Base-by-base conservation (phyloP, 37 sponge, comb jelly and placozoan species). In the Petrosia ficiformis region DNA sequence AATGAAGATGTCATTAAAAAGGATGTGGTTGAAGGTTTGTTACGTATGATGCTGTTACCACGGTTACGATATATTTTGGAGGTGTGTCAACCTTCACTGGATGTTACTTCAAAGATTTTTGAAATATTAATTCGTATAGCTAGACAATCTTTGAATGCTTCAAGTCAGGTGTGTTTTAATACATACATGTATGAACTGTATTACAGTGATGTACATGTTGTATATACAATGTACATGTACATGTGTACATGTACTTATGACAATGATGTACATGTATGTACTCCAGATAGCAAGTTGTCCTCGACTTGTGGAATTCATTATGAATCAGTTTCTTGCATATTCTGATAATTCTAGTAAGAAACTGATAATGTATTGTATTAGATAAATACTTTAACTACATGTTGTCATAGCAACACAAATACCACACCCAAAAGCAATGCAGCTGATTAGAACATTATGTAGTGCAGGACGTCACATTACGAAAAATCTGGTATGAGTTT, bases 21-120 rank as follows among this genome's bases (percentile, higher is more conserved):
- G 33, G 93, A 92, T 48, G 37, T 92, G 21, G 48, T 92, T 11
- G 44, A 95, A 87, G 95, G 95, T 0, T 74, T 79, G 52, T 66
- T 95, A 32, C 48, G 54, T 30, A 85, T 84, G 77, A 76, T 72
- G 16, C 40, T 95, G 36, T 82, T 88, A 22, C 89, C 77, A 11
- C 70, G 95, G 29, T 42, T 88, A 1, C 66, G 88, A 34, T 95
- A 95, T 77, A 74, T 95, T 22, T 80, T 95, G 39, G 89, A 91
- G 72, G 82, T 88, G 48, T 59, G 72, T 31, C 63, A 57, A 6
- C 84, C 89, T 10, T 70, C 36, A 16, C 41, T 57, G 0, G 71
- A 67, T 24, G 59, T 35, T 44, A 39, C 39, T 28, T 28, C 72
- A 4, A 39, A 68, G 59, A 67, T 84, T 8, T 39, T 95, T 59